A percentile compares a stretch with the other conserved stretches of the same genome.
phyloP scores from a whole-genome alignment of 2,113 vertebrate genomes.

The Dolichotis patagonum region DNA sequence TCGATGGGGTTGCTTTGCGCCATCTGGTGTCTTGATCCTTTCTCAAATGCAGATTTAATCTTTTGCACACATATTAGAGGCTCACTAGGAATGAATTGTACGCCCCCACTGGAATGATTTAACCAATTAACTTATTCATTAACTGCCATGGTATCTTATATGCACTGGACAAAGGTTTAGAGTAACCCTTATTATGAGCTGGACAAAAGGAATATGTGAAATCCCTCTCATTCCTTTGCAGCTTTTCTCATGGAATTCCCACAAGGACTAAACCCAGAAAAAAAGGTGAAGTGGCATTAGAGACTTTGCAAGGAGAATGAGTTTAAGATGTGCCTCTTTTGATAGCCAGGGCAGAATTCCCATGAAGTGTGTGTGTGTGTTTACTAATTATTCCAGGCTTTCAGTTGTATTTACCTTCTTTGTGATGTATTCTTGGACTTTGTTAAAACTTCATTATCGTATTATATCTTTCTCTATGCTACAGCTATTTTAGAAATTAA shows the following conservation, averaged over 20 bases:
- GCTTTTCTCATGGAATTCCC: slow-evolving; percentile 74
- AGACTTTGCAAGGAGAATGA: slow-evolving; percentile 68
- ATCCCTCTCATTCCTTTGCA: slow-evolving; percentile 57
- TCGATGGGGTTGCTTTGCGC: background rate
- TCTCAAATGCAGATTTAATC: slow-evolving; percentile 53
- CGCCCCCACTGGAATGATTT: slow-evolving; percentile 37
- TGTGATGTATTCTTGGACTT: background rate
- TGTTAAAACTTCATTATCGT: background rate
- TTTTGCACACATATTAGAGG: slow-evolving; percentile 15
- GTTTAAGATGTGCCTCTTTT: background rate
- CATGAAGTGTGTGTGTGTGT: slow-evolving; percentile 35
- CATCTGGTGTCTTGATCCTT: slow-evolving; percentile 57
- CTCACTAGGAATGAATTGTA: slow-evolving; percentile 62
- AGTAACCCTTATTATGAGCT: slow-evolving; percentile 64
- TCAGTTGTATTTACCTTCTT: slow-evolving; percentile 10
- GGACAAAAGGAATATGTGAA: slow-evolving; percentile 70
- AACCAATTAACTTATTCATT: slow-evolving; percentile 75
- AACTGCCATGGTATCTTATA: slow-evolving; percentile 67
- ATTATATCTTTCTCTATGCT: background rate
- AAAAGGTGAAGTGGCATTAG: slow-evolving; percentile 51
- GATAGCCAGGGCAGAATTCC: slow-evolving; percentile 60
- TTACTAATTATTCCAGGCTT: slow-evolving; percentile 43
- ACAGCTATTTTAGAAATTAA: background rate
- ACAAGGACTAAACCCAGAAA: slow-evolving; percentile 50
- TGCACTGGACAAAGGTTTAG: slow-evolving; percentile 72